Conservation (phyloP, 2,797 vertebrate genomes). For the Gila robusta region DNA sequence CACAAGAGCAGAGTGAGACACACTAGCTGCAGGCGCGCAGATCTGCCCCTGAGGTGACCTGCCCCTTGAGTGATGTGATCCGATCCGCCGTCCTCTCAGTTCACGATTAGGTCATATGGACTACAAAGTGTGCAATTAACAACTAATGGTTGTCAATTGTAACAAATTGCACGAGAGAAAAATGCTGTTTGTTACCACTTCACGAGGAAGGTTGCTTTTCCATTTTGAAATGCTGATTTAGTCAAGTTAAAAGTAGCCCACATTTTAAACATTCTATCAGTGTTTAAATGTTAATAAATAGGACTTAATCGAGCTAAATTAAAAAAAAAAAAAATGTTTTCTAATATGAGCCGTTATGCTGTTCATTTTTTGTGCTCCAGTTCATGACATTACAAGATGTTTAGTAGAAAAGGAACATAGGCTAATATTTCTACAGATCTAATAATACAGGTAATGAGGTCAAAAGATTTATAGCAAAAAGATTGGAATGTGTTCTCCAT, state of each 20-base stretch:
- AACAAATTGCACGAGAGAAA: neutral
- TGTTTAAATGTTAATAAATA: neutral
- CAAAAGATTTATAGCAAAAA: too few relatives aligned
- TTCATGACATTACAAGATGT: neutral
- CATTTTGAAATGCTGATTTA: neutral
- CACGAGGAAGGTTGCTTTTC: neutral
- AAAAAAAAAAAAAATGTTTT: too few relatives aligned
- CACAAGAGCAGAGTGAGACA: neutral
- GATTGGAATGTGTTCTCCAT: too few relatives aligned
- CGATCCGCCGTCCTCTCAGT: neutral
- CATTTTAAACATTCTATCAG: neutral
- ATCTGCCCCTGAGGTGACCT: slow-evolving; percentile 35
- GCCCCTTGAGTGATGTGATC: slow-evolving; percentile 40
- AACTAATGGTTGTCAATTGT: neutral
- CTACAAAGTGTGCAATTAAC: neutral
- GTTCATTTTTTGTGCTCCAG: neutral
- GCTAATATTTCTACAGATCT: too few relatives aligned
- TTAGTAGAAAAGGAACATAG: neutral
- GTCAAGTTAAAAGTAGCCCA: neutral
- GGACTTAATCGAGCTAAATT: neutral
- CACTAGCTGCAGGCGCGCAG: slow-evolving; percentile 14
- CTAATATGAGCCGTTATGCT: neutral
- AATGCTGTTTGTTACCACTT: neutral
- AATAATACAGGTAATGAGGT: too few relatives aligned
- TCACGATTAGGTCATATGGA: neutral